A percentile compares a stretch with the other conserved stretches of the same genome.
These are phyloP conservation scores for Enteromius treurensis DNA, from an alignment of 2,797 vertebrate species.

Conservation along the genomic window DNA sequence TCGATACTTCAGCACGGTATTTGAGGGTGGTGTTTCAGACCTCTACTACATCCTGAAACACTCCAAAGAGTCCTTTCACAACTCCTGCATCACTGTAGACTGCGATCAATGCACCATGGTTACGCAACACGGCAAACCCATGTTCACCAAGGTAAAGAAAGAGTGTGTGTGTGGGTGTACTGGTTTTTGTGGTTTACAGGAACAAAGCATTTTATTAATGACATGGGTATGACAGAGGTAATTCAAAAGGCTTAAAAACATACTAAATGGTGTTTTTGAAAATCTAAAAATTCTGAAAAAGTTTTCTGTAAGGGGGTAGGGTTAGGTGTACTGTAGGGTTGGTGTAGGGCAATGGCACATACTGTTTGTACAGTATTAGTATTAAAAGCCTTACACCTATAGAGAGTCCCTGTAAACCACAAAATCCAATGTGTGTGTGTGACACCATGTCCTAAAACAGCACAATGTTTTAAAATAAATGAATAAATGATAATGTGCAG, in stretches of 20 bases:
- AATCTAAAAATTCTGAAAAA: no score
- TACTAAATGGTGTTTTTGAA: no score
- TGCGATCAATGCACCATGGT: constrained; percentile 99
- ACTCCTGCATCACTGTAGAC: constrained; percentile 98
- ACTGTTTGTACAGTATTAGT: no score
- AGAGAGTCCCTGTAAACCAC: no score
- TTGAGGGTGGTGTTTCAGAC: constrained; percentile 97
- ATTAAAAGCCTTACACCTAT: no score
- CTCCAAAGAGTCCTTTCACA: constrained; percentile 99
- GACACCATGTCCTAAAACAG: not conserved
- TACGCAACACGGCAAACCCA: constrained; percentile 98
- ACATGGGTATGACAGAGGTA: no score
- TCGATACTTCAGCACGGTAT: constrained; percentile 99
- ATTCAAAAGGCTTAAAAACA: no score
- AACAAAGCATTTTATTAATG: no score
- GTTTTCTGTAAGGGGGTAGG: no score
- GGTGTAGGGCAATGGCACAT: no score
- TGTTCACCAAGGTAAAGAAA: constrained; percentile 95
- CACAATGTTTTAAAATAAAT: not conserved
- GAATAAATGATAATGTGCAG: not conserved
- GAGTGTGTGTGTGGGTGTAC: not conserved
- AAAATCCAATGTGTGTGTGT: not conserved
- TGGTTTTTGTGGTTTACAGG: no score
- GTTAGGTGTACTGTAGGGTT: no score
- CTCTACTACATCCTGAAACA: constrained; percentile 98